Evolutionary conservation across 2,113 vertebrate genomes (phyloP), one percentile per base, ranked within the genome.

Genomic region (Plotosus lineatus): DNA sequence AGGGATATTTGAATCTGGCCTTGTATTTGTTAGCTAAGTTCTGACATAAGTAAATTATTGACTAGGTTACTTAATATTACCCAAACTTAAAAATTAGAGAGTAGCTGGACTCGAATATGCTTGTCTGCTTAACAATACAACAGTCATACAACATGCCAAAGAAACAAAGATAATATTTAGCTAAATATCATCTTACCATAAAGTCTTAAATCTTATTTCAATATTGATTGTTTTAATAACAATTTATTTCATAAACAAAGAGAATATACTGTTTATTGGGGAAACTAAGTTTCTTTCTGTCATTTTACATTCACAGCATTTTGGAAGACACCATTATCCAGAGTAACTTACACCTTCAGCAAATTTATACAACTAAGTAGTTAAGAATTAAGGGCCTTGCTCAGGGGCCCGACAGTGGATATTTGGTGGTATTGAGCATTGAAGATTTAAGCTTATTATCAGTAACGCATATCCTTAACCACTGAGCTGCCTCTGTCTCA

Each of bases 201-300:
- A n/a, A n/a, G n/a, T n/a, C n/a, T n/a, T n/a, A n/a, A n/a, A n/a
- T n/a, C n/a, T n/a, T n/a, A n/a, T n/a, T n/a, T n/a, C n/a, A n/a
- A 63, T 11, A 53, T 55, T 15, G 53, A 14, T 38, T 40, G 53
- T 42, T 40, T 38, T 46, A 9, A 2, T 42, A 28, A 56, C 4
- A 31, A 53, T 58, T 63, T 75, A 15, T 69, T 69, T 63, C 28
- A 78, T 68, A 78, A 15, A 60, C 14, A 36, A 42, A 26, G 46
- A 38, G 36, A n/a, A 51, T 66, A 66, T 53, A 58, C n/a, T 46
- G 28, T 19, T 63, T 42, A 55, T 46, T 14, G 15, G 75, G 31
- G 56, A n/a, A 51, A 63, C 19, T 53, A 26, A 61, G 8, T 17
- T 1, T 15, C 26, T 26, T 3, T 42, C 23, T 33, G 40, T 36